Percentiles rank a stretch among this genome's conserved stretches.
phyloP scores from a whole-genome alignment of 2,113 vertebrate species.

The Heterotilapia buettikoferi region DNA sequence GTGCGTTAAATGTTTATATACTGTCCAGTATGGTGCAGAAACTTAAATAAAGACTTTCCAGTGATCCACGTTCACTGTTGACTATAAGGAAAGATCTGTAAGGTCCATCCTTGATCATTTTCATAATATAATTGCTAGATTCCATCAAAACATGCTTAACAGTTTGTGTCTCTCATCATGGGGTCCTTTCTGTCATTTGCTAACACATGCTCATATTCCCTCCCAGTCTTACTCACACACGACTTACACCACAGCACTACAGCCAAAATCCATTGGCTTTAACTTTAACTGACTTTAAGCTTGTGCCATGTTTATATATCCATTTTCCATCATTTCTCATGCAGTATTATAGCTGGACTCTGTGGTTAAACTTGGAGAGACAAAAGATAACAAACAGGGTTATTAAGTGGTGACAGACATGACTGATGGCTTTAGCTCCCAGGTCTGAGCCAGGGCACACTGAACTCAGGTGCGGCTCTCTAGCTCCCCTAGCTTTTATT shows the following conservation, averaged over 20 bases:
- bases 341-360: conserved; percentile 10
- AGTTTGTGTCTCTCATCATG: background rate
- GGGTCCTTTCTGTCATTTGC: background rate
- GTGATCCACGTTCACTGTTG: background rate
- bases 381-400: conserved; percentile 25
- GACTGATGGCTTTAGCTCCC: background rate
- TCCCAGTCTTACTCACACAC: background rate
- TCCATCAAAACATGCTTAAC: background rate
- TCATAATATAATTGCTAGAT: background rate
- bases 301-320: conserved; percentile 39
- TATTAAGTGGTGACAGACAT: conserved; percentile 21
- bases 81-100: background rate
- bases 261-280: conserved; percentile 17
- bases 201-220: background rate
- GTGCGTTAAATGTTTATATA: background rate
- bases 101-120: background rate
- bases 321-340: conserved; percentile 30
- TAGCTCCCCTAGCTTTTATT: background rate
- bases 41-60: background rate
- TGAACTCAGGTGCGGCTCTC: background rate
- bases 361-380: conserved; percentile 3
- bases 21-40: background rate
- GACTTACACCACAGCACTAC: background rate
- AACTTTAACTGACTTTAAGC: background rate
- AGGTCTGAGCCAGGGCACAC: background rate